Percentiles rank a stretch among this genome's conserved stretches.
These are phyloP conservation scores for Desmophyllum pertusum DNA, from an alignment of 92 coral and sea anemone species.

Conservation along the genomic window DNA sequence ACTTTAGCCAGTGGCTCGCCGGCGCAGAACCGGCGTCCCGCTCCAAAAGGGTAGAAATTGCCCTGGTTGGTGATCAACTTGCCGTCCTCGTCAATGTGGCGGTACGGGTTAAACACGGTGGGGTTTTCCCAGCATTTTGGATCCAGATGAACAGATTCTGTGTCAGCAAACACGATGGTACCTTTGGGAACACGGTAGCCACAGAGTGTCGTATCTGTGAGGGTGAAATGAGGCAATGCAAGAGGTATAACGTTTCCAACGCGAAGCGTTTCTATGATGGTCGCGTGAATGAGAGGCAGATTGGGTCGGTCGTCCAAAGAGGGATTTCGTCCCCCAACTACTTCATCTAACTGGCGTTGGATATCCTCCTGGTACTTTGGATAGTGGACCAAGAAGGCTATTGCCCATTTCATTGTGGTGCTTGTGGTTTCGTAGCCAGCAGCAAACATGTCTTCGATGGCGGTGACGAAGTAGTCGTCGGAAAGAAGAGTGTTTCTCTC, in stretches of 20 bases:
- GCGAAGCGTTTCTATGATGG: conserved; percentile 29
- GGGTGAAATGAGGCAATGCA: conserved; percentile 43
- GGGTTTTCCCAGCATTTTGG: conserved; percentile 49
- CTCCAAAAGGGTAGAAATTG: background rate
- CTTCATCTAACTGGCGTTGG: conserved; percentile 44
- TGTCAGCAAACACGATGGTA: conserved; percentile 21
- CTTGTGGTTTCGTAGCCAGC: conserved; percentile 65
- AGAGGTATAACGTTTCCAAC: conserved; percentile 41
- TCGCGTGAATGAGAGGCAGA: conserved; percentile 54
- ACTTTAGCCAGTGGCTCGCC: conserved; percentile 67
- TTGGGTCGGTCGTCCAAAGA: conserved; percentile 43
- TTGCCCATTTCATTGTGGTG: conserved; percentile 54
- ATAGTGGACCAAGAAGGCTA: conserved; percentile 32
- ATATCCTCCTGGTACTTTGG: conserved; percentile 51
- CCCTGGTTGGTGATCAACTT: conserved; percentile 8
- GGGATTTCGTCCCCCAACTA: conserved; percentile 33
- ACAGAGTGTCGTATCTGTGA: conserved; percentile 46
- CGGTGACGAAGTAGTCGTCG: conserved; percentile 38
- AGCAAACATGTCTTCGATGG: conserved; percentile 52
- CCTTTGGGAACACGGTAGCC: conserved; percentile 45
- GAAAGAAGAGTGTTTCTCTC: conserved; percentile 33
- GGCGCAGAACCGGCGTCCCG: conserved; percentile 64
- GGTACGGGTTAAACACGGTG: conserved; percentile 44
- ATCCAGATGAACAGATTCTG: conserved; percentile 40
- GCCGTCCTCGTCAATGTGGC: conserved; percentile 49